A percentile compares a stretch with the other conserved stretches of the same genome.
phyloP scores from a whole-genome alignment of 2,888 invertebrate genomes.

The Thera obeliscata region DNA sequence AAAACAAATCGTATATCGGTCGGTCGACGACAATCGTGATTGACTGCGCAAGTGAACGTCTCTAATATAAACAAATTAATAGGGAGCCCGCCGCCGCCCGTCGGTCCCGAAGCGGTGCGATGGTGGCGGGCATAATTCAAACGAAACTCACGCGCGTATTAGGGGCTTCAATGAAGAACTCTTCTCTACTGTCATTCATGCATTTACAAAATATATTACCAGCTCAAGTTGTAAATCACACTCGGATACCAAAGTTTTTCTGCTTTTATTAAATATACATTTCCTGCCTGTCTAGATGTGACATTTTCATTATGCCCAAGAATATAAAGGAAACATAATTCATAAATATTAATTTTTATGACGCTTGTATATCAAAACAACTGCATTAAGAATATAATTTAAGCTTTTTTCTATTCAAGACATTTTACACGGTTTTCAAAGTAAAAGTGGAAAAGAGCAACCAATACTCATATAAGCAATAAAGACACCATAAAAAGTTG shows the following conservation, averaged over 20 bases:
- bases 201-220: slow-evolving; percentile 68
- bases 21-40: slow-evolving; percentile 82
- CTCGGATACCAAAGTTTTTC: slow-evolving; percentile 49
- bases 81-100: slow-evolving; percentile 65
- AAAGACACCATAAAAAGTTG: slow-evolving; percentile 43
- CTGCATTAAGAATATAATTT: slow-evolving; percentile 44
- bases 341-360: slow-evolving; percentile 59
- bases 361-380: slow-evolving; percentile 48
- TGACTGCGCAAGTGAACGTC: slow-evolving; percentile 82
- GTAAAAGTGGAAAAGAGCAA: neutral
- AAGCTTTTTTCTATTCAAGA: neutral
- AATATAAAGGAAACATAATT: slow-evolving; percentile 71
- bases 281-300: slow-evolving; percentile 70
- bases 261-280: slow-evolving; percentile 64
- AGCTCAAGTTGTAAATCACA: slow-evolving; percentile 68
- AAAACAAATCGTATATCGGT: slow-evolving; percentile 83
- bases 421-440: neutral
- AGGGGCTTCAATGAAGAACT: slow-evolving; percentile 58
- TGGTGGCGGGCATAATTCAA: slow-evolving; percentile 58
- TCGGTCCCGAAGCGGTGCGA: slow-evolving; percentile 55
- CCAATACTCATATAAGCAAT: slow-evolving; percentile 35
- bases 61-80: slow-evolving; percentile 85
- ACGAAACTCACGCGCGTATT: slow-evolving; percentile 45
- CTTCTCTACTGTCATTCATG: slow-evolving; percentile 62
- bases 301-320: slow-evolving; percentile 66